Percentiles rank a stretch among this genome's conserved stretches.
These are phyloP conservation scores for Rousettus madagascariensis DNA, from an alignment of 2,797 vertebrate genomes.

Conservation along the genomic window DNA sequence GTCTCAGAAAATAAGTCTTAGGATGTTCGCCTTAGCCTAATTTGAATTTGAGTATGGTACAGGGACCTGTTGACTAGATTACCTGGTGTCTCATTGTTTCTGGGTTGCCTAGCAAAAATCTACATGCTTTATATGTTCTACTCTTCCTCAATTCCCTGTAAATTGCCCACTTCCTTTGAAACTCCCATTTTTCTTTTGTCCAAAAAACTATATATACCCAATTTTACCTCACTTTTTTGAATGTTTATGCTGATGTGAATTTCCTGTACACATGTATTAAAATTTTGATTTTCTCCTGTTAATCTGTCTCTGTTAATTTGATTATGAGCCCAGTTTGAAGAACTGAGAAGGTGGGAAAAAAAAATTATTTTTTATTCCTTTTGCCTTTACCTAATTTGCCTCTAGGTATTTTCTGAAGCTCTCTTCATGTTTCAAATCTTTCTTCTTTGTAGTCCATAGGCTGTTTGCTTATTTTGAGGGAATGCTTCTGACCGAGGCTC, in stretches of 20 bases:
- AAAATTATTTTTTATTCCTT: background rate
- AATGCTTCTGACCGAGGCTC: slow-evolving; percentile 61
- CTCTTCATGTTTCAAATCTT: slow-evolving; percentile 50
- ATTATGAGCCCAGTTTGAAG: background rate
- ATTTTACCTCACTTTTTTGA: background rate
- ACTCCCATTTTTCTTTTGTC: background rate
- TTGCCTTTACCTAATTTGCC: slow-evolving; percentile 52
- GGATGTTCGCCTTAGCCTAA: background rate
- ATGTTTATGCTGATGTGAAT: background rate
- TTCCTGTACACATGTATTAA: background rate
- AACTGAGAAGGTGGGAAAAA: background rate
- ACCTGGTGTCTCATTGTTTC: background rate
- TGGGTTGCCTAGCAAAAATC: background rate
- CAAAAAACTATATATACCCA: background rate
- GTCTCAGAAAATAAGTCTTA: background rate
- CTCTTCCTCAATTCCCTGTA: background rate
- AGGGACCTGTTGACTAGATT: background rate
- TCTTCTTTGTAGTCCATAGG: slow-evolving; percentile 54
- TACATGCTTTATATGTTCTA: background rate
- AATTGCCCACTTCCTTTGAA: background rate
- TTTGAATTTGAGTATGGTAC: background rate
- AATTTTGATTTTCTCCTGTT: background rate
- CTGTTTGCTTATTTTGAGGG: slow-evolving; percentile 75
- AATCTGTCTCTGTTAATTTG: background rate
- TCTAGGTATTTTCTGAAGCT: slow-evolving; percentile 30